Percentiles rank a stretch among this genome's conserved stretches.
These are phyloP conservation scores for Amia ocellicauda DNA, from an alignment of 2,113 vertebrate genomes.

Conservation along the genomic window DNA sequence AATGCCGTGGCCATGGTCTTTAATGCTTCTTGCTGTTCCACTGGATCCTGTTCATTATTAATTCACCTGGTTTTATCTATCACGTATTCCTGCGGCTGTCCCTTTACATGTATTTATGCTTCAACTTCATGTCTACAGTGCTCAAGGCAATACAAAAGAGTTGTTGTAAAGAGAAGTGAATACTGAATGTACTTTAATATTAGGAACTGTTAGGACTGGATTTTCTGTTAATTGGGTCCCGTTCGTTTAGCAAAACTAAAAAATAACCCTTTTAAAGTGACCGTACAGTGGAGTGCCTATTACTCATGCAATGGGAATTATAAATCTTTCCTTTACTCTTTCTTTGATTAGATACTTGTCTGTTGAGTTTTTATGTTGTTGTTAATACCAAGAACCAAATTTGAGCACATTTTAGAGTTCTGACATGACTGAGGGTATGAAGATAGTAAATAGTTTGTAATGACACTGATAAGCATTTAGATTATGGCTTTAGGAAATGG, in stretches of 20 bases:
- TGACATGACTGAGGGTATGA: no score
- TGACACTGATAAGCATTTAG: slow-evolving; percentile 6
- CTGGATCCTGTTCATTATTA: no score
- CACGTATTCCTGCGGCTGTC: no score
- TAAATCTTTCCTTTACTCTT: not conserved
- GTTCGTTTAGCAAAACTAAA: not conserved
- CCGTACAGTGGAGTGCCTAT: not conserved
- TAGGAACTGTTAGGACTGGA: no score
- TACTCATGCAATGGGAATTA: not conserved
- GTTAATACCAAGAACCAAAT: not conserved
- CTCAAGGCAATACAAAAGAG: not conserved
- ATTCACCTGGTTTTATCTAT: no score
- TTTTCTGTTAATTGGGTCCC: not conserved
- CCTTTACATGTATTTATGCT: no score
- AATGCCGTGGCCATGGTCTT: no score
- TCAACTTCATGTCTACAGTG: no score
- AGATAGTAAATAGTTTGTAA: not conserved
- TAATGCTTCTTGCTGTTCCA: no score
- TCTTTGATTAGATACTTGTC: slow-evolving; percentile 7
- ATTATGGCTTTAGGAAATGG: slow-evolving; percentile 21
- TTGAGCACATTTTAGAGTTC: not conserved
- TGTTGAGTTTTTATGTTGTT: no score
- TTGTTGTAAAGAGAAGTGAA: not conserved
- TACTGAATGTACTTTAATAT: not conserved
- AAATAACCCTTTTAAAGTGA: no score